Conservation (phyloP, 2,797 vertebrate species). For the Crocodylus rhombifer region DNA sequence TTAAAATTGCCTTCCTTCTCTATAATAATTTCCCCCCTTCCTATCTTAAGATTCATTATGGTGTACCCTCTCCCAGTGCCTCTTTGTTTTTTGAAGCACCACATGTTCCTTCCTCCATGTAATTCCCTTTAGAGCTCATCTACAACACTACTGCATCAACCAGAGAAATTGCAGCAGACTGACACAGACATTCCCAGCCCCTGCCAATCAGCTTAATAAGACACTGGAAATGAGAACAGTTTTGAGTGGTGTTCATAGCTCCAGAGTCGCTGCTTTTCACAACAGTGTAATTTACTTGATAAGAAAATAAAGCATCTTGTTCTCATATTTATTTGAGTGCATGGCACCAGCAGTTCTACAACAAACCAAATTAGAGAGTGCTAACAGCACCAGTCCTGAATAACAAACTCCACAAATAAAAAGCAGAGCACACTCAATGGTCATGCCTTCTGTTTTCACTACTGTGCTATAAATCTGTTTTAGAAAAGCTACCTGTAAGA, state of each 20-base stretch:
- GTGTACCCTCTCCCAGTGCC: background rate
- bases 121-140: background rate
- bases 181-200: constrained; percentile 14
- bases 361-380: constrained; percentile 31
- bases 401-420: background rate
- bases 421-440: background rate
- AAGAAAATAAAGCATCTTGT: constrained; percentile 34
- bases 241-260: constrained; percentile 56
- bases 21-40: background rate
- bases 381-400: constrained; percentile 26
- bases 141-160: constrained; percentile 5
- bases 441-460: background rate
- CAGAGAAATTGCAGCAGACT: constrained; percentile 32
- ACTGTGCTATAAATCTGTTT: background rate
- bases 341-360: constrained; percentile 35
- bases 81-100: background rate
- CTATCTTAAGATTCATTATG: background rate
- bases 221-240: constrained; percentile 49
- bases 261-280: constrained; percentile 36
- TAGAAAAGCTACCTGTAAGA: background rate
- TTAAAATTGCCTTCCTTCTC: background rate
- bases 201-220: constrained; percentile 50
- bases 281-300: constrained; percentile 57
- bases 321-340: constrained; percentile 40
- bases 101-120: background rate